These are phyloP conservation scores for Physella acuta DNA, from an alignment of 1,140 invertebrate genomes.

Conservation along the genomic window DNA sequence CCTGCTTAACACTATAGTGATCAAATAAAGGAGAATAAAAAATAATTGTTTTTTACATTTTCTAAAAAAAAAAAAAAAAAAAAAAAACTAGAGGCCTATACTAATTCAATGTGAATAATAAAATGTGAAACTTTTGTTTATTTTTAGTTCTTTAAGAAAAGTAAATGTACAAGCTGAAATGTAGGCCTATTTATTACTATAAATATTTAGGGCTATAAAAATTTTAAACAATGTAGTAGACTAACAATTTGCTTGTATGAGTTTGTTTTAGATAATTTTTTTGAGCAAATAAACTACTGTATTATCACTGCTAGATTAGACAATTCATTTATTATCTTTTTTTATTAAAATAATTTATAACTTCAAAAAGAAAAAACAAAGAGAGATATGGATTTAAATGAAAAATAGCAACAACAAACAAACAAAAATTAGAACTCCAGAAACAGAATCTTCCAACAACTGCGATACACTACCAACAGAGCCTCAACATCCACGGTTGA, in stretches of 20 bases:
- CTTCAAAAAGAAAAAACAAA: not conserved
- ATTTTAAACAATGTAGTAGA: too few relatives aligned
- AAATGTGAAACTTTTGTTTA: not conserved
- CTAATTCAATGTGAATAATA: not conserved
- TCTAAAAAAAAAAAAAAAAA: too few relatives aligned
- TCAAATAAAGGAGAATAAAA: not conserved
- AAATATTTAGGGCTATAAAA: too few relatives aligned
- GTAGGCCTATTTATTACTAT: too few relatives aligned
- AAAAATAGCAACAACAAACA: not conserved
- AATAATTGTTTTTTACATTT: not conserved
- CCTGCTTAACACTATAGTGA: not conserved
- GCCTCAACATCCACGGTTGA: constrained; percentile 6
- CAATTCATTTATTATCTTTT: not conserved
- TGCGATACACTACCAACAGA: not conserved
- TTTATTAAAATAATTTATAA: not conserved
- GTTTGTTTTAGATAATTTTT: too few relatives aligned
- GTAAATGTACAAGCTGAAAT: not conserved
- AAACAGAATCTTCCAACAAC: not conserved
- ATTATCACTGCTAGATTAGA: not conserved
- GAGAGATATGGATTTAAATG: not conserved
- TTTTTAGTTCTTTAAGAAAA: not conserved
- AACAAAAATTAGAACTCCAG: not conserved
- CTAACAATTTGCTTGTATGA: too few relatives aligned
- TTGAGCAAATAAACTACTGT: not conserved
- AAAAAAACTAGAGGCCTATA: too few relatives aligned